These are phyloP conservation scores for Apocrypta bakeri DNA, from an alignment of 1,140 invertebrate species.

Conservation along the genomic window DNA sequence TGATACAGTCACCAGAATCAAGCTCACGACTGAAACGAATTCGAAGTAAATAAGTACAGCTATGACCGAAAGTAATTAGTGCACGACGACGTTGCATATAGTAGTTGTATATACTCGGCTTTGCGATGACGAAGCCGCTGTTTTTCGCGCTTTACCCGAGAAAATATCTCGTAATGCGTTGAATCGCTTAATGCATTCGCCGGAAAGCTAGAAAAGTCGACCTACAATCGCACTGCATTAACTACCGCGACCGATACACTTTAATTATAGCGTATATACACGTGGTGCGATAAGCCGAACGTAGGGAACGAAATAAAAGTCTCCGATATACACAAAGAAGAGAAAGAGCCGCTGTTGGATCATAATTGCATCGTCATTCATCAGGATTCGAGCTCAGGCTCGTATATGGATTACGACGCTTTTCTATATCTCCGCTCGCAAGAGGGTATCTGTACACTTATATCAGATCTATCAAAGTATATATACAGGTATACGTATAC, in stretches of 20 bases:
- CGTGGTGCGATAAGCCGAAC: not conserved
- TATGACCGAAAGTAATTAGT: not conserved
- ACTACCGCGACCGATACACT: no score
- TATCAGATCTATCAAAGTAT: not conserved
- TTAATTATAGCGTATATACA: not conserved
- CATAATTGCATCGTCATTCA: slow-evolving; percentile 65
- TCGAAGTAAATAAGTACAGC: not conserved
- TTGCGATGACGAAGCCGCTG: not conserved
- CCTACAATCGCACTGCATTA: not conserved
- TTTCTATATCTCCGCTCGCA: not conserved
- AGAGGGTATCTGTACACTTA: not conserved
- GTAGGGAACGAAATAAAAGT: not conserved
- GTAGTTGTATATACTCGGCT: not conserved
- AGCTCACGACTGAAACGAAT: no score
- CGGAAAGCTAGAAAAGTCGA: not conserved
- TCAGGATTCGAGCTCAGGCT: slow-evolving; percentile 56
- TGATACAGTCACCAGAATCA: no score
- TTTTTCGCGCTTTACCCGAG: not conserved
- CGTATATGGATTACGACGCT: not conserved
- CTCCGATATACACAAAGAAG: not conserved
- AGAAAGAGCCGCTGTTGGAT: slow-evolving; percentile 48
- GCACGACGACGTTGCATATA: not conserved
- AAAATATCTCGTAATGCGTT: slow-evolving; percentile 1
- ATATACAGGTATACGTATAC: no score
- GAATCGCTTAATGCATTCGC: not conserved